phyloP scores from a whole-genome alignment of 2,113 vertebrate species.

The Acrocephalus arundinaceus region DNA sequence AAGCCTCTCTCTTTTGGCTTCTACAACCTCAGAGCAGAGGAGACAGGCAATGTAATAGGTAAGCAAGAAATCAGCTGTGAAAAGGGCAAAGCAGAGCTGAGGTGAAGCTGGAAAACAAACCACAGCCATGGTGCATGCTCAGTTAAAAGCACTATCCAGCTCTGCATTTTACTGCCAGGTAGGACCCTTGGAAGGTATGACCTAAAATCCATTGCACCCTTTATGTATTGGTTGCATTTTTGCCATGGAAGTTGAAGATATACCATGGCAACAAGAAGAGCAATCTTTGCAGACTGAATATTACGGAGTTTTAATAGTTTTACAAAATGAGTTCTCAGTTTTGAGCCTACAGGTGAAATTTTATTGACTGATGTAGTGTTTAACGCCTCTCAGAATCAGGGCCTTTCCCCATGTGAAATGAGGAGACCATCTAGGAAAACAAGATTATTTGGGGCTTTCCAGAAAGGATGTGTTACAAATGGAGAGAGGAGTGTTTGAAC shows the following conservation, averaged over 20 bases:
- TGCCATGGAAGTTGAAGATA: not conserved
- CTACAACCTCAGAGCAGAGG: not conserved
- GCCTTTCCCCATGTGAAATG: not conserved
- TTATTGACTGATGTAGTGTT: not conserved
- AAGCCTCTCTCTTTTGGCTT: not conserved
- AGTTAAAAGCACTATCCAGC: not conserved
- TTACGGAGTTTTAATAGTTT: not conserved
- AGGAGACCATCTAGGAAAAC: not conserved
- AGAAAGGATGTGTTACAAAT: not conserved
- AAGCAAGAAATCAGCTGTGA: not conserved
- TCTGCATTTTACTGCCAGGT: not conserved
- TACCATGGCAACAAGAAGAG: not conserved
- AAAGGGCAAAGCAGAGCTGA: not conserved
- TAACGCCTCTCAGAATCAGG: not conserved
- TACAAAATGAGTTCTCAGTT: not conserved
- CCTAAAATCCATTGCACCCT: not conserved
- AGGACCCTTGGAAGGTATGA: not conserved
- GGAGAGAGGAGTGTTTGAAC: not conserved
- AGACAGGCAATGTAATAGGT: not conserved
- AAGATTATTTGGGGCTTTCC: not conserved
- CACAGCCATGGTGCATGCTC: not conserved
- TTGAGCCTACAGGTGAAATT: not conserved
- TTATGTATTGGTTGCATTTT: not conserved
- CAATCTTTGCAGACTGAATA: not conserved
- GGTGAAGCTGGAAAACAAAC: not conserved